phyloP scores from a whole-genome alignment of 2,888 invertebrate species.

The Deilephila elpenor region DNA sequence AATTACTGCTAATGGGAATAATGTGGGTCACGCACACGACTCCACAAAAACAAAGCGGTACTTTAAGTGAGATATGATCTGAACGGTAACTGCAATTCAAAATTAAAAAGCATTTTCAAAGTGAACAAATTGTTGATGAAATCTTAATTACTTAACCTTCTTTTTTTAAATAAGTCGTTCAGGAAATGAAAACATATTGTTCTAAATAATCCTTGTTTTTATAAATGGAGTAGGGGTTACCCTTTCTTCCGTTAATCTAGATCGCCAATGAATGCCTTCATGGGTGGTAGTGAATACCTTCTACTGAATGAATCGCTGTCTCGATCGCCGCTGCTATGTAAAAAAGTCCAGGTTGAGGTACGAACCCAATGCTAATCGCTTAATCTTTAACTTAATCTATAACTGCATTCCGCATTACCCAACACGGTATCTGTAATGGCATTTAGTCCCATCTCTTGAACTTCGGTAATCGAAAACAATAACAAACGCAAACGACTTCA shows the following conservation, averaged over 20 bases:
- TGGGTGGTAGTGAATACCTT: no score
- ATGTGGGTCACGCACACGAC: conserved; percentile 35
- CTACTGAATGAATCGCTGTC: no score
- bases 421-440: conserved; percentile 33
- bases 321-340: no score
- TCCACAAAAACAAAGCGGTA: background rate
- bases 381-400: background rate
- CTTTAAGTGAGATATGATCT: background rate
- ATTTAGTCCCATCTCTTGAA: conserved; percentile 60
- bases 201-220: no score
- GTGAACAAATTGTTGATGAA: background rate
- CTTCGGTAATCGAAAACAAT: conserved; percentile 79
- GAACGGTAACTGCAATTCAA: background rate
- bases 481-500: conserved; percentile 77
- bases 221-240: no score
- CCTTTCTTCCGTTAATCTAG: no score
- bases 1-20: conserved; percentile 35
- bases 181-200: no score
- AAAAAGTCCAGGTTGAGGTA: background rate
- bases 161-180: no score
- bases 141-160: background rate
- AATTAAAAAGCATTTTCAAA: background rate
- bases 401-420: background rate
- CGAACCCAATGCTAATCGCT: background rate
- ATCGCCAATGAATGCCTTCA: no score